Evolutionary conservation across 2,113 vertebrate species (phyloP), one percentile per base, ranked within the genome.

Genomic region (Rhombomys opimus): DNA sequence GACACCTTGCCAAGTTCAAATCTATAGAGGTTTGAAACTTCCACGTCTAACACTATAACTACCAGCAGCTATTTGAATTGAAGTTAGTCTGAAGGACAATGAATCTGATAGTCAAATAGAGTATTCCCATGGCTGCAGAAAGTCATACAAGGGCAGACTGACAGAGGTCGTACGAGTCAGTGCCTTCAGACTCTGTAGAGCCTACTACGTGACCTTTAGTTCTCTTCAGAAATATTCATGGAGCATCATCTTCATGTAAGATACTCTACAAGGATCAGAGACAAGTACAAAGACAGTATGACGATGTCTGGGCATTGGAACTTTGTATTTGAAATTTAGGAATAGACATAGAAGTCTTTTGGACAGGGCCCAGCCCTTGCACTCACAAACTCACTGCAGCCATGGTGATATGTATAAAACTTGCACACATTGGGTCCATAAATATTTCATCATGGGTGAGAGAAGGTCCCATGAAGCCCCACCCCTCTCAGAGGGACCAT

Each of bases 251-350:
- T 70, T 86, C 67, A 86, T 65, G 77, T 2, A 84, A 95, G 30
- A 80, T 38, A 68, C 4, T 68, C 54, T 23, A 61, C 38, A 90
- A 46, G 89, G 35, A 35, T 2, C 35, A 88, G 13, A 27, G 14
- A 17, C 72, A 46, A 15, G 85, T 38, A n/a, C 32, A 91, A 63
- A 75, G 67, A 86, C 23, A 89, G 77, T 38, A 32, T 17, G 20
- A 50, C 41, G 32, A 23, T 63, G 81, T 38, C 20, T 76, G 82
- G 27, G 65, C 17, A 75, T n/a, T 22, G 2, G 59, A 20, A 88
- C 17, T n/a, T 80, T 67, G 68, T 77, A 81, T 76, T 80, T 94
- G 78, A 93, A 73, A 82, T 82, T 92, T 91, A 91, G 35, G 94
- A 88, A 95, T 46, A 86, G 25, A 92, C 7, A 30, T 27, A 22